Conservation (phyloP, 1,140 invertebrate genomes). For the Melipona quadrifasciata region DNA sequence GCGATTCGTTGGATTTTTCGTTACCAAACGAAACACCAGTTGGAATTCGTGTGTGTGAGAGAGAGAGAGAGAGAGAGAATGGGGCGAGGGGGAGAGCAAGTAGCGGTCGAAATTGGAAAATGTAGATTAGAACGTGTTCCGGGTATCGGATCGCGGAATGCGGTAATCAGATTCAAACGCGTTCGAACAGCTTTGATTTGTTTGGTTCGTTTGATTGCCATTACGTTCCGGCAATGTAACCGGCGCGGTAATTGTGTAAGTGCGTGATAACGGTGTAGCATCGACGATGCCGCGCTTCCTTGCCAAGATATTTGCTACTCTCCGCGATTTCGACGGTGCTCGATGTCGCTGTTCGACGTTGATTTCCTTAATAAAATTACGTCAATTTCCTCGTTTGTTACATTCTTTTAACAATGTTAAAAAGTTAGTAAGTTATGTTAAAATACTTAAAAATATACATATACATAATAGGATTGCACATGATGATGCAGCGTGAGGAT, state of each 20-base stretch:
- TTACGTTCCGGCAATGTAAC: background rate
- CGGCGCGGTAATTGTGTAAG: background rate
- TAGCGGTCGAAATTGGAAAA: constrained; percentile 63
- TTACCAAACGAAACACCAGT: constrained; percentile 33
- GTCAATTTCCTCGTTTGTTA: background rate
- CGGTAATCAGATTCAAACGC: constrained; percentile 34
- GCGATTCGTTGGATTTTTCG: constrained; percentile 63
- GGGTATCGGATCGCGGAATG: constrained; percentile 51
- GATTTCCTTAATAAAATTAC: background rate
- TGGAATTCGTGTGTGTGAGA: constrained; percentile 10
- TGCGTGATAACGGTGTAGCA: background rate
- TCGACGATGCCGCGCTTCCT: background rate
- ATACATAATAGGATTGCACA: no score
- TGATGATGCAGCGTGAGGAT: no score
- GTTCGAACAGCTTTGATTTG: constrained; percentile 13
- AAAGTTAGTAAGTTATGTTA: no score
- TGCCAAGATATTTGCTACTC: background rate
- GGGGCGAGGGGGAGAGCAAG: no score
- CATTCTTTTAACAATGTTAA: no score
- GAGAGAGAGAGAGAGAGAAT: background rate
- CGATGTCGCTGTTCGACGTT: background rate
- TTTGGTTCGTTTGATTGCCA: background rate
- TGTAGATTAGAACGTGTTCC: constrained; percentile 65
- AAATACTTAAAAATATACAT: no score
- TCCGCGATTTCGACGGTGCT: background rate